phyloP scores from a whole-genome alignment of 2,113 vertebrate genomes.

The Zosterops japonicus region DNA sequence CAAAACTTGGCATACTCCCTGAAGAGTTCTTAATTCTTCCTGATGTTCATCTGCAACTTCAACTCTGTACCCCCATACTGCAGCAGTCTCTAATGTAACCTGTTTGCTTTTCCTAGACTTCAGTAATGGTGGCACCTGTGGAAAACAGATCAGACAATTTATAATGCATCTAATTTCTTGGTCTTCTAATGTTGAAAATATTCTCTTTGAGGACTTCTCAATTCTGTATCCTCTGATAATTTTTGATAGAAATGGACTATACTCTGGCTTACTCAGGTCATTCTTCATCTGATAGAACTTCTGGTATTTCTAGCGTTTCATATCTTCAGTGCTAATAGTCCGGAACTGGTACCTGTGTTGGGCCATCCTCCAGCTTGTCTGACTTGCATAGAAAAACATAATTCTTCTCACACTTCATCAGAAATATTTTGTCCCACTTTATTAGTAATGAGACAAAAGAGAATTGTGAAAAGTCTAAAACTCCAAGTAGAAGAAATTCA shows the following conservation, averaged over 20 bases:
- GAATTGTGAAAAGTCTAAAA: slow-evolving; percentile 89
- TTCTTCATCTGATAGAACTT: slow-evolving; percentile 59
- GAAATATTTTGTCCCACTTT: slow-evolving; percentile 71
- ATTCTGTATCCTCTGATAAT: slow-evolving; percentile 64
- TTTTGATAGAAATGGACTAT: slow-evolving; percentile 52
- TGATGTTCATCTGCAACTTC: slow-evolving; percentile 18
- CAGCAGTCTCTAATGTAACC: slow-evolving; percentile 56
- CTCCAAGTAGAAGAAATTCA: slow-evolving; percentile 90
- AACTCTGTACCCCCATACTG: neutral
- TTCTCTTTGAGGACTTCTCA: slow-evolving; percentile 65
- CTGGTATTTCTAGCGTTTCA: slow-evolving; percentile 40
- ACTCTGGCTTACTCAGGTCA: slow-evolving; percentile 57
- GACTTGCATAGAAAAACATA: slow-evolving; percentile 48
- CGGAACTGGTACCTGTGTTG: slow-evolving; percentile 27
- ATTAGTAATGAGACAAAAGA: slow-evolving; percentile 85
- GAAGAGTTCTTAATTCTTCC: neutral
- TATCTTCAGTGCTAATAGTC: slow-evolving; percentile 49
- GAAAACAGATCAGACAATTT: slow-evolving; percentile 66
- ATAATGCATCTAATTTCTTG: slow-evolving; percentile 58
- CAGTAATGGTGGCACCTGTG: slow-evolving; percentile 67
- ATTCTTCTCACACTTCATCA: slow-evolving; percentile 64
- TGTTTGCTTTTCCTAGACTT: slow-evolving; percentile 68
- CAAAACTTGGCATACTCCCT: neutral
- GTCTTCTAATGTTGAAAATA: slow-evolving; percentile 61
- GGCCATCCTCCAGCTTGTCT: slow-evolving; percentile 56